A percentile compares a stretch with the other conserved stretches of the same genome.
These are phyloP conservation scores for Hormaphis cornu DNA, from an alignment of 1,140 invertebrate genomes.

Conservation along the genomic window DNA sequence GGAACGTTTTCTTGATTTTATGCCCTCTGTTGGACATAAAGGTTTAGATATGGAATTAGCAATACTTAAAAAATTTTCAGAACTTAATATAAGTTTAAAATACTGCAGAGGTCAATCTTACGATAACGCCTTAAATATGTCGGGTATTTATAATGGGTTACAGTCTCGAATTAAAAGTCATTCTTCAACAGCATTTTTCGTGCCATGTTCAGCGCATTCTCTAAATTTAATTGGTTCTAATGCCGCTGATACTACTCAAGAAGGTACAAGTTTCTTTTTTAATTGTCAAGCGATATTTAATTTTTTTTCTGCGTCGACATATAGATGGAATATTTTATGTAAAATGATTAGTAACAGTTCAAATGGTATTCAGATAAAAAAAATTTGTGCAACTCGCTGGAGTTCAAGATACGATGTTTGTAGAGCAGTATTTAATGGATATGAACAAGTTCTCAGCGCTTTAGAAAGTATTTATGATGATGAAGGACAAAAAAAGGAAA, in stretches of 20 bases:
- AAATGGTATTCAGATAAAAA: background rate
- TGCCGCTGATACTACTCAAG: constrained; percentile 38
- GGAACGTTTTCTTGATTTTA: constrained; percentile 21
- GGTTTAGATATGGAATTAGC: background rate
- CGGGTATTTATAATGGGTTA: constrained; percentile 37
- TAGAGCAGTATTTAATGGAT: constrained; percentile 1
- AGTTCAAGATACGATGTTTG: constrained; percentile 34
- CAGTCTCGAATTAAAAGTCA: constrained; percentile 40
- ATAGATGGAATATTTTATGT: constrained; percentile 35
- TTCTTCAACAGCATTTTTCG: constrained; percentile 37
- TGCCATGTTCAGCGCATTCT: constrained; percentile 40
- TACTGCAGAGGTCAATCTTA: constrained; percentile 37
- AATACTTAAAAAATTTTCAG: constrained; percentile 3
- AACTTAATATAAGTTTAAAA: constrained; percentile 1
- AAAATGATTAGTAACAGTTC: background rate
- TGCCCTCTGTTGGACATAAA: constrained; percentile 18
- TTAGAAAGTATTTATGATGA: constrained; percentile 22
- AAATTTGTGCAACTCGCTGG: constrained; percentile 33
- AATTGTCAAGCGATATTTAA: constrained; percentile 34
- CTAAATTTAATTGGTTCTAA: constrained; percentile 40
- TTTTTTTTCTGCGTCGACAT: constrained; percentile 37
- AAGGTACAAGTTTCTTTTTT: constrained; percentile 16
- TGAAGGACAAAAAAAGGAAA: constrained; percentile 26
- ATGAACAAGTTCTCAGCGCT: constrained; percentile 6
- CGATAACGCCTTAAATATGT: constrained; percentile 39